Evolutionary conservation across 2,888 invertebrate genomes (phyloP).

Genomic region (Eupithecia abbreviata): DNA sequence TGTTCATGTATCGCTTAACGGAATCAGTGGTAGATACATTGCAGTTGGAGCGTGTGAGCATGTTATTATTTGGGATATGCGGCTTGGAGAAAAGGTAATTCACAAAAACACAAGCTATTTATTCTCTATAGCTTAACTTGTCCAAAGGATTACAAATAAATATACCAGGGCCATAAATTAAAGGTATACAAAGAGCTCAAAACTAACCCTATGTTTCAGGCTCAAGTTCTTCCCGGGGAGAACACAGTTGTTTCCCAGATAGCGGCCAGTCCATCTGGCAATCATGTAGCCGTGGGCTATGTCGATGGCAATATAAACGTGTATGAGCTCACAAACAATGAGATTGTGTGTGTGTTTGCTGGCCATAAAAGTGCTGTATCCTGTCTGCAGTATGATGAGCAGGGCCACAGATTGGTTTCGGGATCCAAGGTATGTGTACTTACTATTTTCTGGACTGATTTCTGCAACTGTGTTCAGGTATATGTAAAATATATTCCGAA

Average conservation of each 20-base stretch:
- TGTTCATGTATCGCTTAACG: slow-evolving; percentile 89
- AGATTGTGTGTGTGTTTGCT: slow-evolving; percentile 88
- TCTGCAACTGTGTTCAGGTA: slow-evolving; percentile 77
- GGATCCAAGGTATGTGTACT: slow-evolving; percentile 89
- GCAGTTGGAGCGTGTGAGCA: slow-evolving; percentile 97
- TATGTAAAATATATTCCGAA: neutral
- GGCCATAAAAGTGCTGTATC: slow-evolving; percentile 95
- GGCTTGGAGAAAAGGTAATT: slow-evolving; percentile 90
- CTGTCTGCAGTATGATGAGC: slow-evolving; percentile 90
- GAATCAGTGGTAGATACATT: slow-evolving; percentile 91
- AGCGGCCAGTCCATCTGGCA: slow-evolving; percentile 89
- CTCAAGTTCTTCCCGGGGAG: slow-evolving; percentile 91
- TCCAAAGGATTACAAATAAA: neutral
- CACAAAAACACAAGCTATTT: neutral
- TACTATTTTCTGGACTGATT: neutral
- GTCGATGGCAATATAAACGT: slow-evolving; percentile 93
- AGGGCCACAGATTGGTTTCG: slow-evolving; percentile 93
- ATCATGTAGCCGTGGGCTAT: slow-evolving; percentile 95
- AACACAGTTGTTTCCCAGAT: slow-evolving; percentile 91
- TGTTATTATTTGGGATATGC: slow-evolving; percentile 96
- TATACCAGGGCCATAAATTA: neutral
- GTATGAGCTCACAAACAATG: slow-evolving; percentile 90
- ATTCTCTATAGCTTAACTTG: neutral
- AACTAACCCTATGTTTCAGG: slow-evolving; percentile 74
- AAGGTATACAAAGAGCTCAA: neutral